Evolutionary conservation across 2,113 vertebrate genomes (phyloP), one percentile per base, ranked within the genome.

Genomic region (Athene cunicularia): DNA sequence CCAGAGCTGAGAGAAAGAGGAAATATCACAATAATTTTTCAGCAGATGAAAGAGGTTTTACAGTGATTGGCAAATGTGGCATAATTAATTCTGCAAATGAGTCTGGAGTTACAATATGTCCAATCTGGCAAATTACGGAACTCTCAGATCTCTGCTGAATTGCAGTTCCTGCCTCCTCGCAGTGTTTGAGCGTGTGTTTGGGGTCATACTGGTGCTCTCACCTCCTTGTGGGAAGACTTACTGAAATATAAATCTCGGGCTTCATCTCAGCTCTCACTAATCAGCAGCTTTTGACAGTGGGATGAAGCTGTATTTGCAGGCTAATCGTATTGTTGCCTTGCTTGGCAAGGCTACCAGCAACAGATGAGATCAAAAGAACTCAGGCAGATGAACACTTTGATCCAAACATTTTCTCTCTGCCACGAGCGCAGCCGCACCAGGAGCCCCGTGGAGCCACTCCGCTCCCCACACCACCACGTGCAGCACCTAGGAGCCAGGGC

Each of bases 401-500:
- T 60, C 33, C 24, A 32, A 56, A 20, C 35, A 37, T 19, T 30
- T 52, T 35, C 49, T 35, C 52, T n/a, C 24, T 16, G 17, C 33
- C 14, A 6, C 0, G 4, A 58, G 32, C 2, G 1, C 39, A 21
- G 37, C 41, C 11, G 4, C 30, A 7, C 59, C 1, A 22, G 43
- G 53, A 86, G 70, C 71, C 53, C 11, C 21, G 8, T 2, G 0
- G 32, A 6, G 43, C 26, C 28, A 3, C 6, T 15, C 23, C 3
- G 2, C 47, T 55, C 53, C 49, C 37, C 8, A 1, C 50, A 20
- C 17, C 56, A 17, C 24, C 20, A 5, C 3, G 0, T 3, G 63
- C 30, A 12, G n/a, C 6, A 9, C 3, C 19, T 0, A 4, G 37
- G 22, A 32, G 14, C 6, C 62, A 32, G 27, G 28, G 71, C 0